These are phyloP conservation scores for Lytechinus variegatus DNA, from an alignment of 35 echinoderm and acorn worm species.

Conservation along the genomic window DNA sequence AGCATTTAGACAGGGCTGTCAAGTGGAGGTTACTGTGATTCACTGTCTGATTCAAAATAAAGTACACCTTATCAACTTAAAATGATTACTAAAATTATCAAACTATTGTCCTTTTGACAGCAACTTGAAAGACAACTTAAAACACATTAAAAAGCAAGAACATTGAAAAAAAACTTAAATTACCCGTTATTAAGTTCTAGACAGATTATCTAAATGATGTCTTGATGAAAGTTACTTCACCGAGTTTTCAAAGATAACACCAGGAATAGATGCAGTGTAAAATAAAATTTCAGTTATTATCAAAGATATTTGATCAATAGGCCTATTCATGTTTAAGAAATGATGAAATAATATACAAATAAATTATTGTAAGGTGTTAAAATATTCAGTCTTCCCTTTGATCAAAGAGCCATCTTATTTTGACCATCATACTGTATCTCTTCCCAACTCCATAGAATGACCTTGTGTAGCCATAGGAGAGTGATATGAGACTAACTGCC, in stretches of 20 bases:
- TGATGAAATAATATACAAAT: neutral
- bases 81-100: neutral
- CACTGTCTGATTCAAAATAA: neutral
- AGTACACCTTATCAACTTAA: neutral
- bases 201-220: no score
- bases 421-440: neutral
- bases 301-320: no score
- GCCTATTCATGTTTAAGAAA: neutral
- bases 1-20: conserved; percentile 9
- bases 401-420: neutral
- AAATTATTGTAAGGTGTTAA: neutral
- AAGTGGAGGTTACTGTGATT: neutral
- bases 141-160: no score
- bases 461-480: neutral
- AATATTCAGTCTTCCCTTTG: neutral
- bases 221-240: no score
- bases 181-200: no score
- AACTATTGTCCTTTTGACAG: no score
- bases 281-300: no score
- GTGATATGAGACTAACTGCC: neutral
- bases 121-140: no score
- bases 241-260: no score
- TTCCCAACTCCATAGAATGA: neutral
- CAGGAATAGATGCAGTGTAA: no score
- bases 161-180: no score